These are phyloP conservation scores for Gadopsis marmoratus DNA, from an alignment of 2,797 vertebrate genomes.

Conservation along the genomic window DNA sequence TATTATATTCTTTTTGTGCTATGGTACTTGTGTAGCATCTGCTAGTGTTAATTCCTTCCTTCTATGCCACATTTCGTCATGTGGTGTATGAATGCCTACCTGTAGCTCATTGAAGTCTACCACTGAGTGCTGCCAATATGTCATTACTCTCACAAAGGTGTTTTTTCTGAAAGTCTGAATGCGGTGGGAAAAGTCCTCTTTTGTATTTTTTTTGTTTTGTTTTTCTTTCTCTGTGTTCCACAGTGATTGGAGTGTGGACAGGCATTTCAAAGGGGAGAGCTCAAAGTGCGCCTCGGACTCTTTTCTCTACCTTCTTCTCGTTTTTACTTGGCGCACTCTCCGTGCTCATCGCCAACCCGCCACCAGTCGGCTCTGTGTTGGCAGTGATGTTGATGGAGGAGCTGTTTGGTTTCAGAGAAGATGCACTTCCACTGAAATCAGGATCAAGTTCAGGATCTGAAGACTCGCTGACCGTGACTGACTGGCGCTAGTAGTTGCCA, in stretches of 20 bases:
- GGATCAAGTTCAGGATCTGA: neutral
- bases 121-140: neutral
- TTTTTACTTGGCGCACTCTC: neutral
- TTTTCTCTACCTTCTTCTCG: neutral
- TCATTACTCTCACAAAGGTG: neutral
- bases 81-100: neutral
- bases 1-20: neutral
- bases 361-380: neutral
- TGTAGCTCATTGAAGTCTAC: neutral
- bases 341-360: neutral
- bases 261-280: neutral
- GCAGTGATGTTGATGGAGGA: neutral
- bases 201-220: neutral
- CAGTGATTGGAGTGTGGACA: neutral
- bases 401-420: neutral
- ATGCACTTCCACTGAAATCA: neutral
- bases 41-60: neutral
- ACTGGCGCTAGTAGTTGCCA: rapidly evolving
- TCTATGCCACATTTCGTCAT: neutral
- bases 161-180: neutral
- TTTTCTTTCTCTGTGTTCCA: neutral
- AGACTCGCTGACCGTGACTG: neutral
- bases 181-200: neutral
- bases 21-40: neutral
- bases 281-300: neutral